Base-by-base conservation (phyloP, 1,140 invertebrate genomes). In the Branchinecta lynchi region DNA sequence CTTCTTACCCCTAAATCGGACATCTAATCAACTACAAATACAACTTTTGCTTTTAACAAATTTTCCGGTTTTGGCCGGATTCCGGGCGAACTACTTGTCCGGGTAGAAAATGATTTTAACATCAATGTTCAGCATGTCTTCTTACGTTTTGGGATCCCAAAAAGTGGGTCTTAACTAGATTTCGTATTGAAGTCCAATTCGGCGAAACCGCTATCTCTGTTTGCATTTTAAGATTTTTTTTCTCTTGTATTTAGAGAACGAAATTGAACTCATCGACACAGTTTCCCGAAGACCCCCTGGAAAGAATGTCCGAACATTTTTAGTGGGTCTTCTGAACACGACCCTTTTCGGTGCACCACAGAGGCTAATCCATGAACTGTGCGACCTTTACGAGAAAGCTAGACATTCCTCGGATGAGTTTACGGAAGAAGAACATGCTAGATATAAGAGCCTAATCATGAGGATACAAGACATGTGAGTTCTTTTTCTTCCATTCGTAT, bases 391-490 rank as follows among this genome's bases (percentile, higher is more conserved):
- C 17, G 51, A 60, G 17, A 60, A 20, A 60, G 51, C 51, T 20
- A 12, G 51, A 12, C 17, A 60, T 20, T 60, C 51, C 12, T 60
- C 51, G 12, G 51, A 60, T 1, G 51, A 60, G 17, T 60, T 60
- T 60, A 15, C 51, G 17, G 51, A 60, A 60, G 51, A 60, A 20
- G 12, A 60, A 3, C 51, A 15, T 60, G 51, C 17, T 15, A 60
- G 51, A 60, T 60, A 60, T 20, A 60, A 20, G 51, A 60, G 51
- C 17, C 51, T 60, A 15, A 60, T 60, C 12, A 60, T 60, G 51
- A 60, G 17, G 17, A 60, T 60, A 2, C 51, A 15, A 12, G 51
- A 60, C 12, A 60, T 60, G 51, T 60, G 17, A 60, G 51, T 60
- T 60, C 6, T 20, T 15, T 60, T 60, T 60, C 12, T 60, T 60